phyloP scores from a whole-genome alignment of 1,140 invertebrate species.

The Brachionus angularis region DNA sequence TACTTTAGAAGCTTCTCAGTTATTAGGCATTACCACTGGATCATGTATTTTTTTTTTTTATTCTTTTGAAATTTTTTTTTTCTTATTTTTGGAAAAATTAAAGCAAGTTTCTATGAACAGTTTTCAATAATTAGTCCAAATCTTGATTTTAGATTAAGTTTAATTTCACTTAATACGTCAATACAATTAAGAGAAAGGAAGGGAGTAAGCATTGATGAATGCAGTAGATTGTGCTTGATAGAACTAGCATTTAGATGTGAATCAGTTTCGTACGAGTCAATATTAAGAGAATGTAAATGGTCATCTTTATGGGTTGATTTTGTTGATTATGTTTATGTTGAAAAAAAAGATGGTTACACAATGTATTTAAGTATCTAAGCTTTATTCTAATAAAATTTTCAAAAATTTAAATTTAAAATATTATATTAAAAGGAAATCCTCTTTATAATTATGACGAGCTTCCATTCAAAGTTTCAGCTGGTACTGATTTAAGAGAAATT shows the following conservation, averaged over 20 bases:
- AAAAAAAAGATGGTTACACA: constrained; percentile 5
- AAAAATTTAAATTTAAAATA: too few species aligned
- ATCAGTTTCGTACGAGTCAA: neutral
- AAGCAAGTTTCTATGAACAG: constrained; percentile 22
- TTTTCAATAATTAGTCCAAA: neutral
- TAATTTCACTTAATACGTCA: neutral
- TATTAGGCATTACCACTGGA: too few species aligned
- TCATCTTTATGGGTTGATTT: constrained; percentile 11
- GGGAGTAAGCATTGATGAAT: constrained; percentile 34
- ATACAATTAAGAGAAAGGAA: constrained; percentile 26
- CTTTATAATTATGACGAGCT: constrained; percentile 1
- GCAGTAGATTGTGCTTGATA: constrained; percentile 1
- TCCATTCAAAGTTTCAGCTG: neutral
- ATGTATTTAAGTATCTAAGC: constrained; percentile 19
- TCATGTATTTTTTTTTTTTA: too few species aligned
- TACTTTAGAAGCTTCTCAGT: constrained; percentile 21
- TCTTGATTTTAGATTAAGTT: constrained; percentile 4
- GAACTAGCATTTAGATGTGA: constrained; percentile 31
- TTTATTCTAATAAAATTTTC: too few species aligned
- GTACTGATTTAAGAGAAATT: neutral
- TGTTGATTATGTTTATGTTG: neutral
- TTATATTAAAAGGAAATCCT: constrained; percentile 8
- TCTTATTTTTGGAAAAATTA: too few species aligned
- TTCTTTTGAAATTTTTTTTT: too few species aligned
- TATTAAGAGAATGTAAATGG: constrained; percentile 40